Base-by-base conservation (phyloP, 2,888 invertebrate species). In the Mystacides longicornis region DNA sequence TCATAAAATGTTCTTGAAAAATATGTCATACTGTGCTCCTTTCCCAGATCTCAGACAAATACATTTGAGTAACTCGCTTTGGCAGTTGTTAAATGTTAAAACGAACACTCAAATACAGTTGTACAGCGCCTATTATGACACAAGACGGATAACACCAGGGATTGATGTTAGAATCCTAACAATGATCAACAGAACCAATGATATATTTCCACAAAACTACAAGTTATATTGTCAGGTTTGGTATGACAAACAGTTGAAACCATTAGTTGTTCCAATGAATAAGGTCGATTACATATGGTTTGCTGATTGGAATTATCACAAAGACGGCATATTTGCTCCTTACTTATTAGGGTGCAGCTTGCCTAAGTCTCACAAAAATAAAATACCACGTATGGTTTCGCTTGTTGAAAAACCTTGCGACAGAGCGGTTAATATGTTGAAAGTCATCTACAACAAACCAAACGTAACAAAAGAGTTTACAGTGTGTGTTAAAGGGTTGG, bases 221-320 rank as follows among this genome's bases (percentile, higher is more conserved):
- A 81, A 82, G 64, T 91, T 89, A 4, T 87, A 83, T 71, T 93
- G 92, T 70, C 93, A 90, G 70, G 81, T 93, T 63, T 93, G 92
- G 93, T 93, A 88, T 73, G 89, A 90, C 64, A 86, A 85, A 23
- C 85, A 86, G 64, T 85, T 82, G 61, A 88, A 87, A 64, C 91
- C 93, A 0, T 86, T 86, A 19, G 81, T 90, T 23, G 84, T 89
- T 16, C 86, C 87, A 67, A 87, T 85, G 22, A 83, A 90, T 64
- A 92, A 93, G 71, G 93, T 93, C 75, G 93, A 93, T 69, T 93
- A 93, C 70, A 89, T 93, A 64, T 94, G 93, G 94, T 89, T 90
- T 70, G 85, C 85, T 64, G 92, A 92, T 71, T 94, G 93, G 93
- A 93, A 93, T 57, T 93, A 93, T 72, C 91, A 92, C 73, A 87